Evolutionary conservation across 2,888 invertebrate genomes (phyloP), one percentile per base, ranked within the genome.

Genomic region (Rhyacophila evoluta): DNA sequence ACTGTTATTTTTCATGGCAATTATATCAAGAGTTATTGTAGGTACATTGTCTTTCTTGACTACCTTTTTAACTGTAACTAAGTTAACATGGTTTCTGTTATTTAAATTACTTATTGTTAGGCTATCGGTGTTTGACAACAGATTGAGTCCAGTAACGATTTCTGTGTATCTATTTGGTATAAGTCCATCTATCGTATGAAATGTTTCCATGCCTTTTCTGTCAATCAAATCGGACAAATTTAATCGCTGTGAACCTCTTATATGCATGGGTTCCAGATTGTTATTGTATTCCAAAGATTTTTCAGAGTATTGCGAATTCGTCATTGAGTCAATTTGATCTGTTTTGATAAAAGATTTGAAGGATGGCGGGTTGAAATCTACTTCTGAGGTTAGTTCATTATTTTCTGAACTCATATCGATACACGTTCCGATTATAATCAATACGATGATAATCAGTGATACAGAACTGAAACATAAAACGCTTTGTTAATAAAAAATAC

Each of bases 401-500:
- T 8, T 12, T 3, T 78, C 72, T n/a, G 67, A 74, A 71, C 87
- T 86, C 3, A 89, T 83, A 82, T 91, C 91, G 39, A 90, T 85
- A 2, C 87, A 72, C 0, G 91, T 91, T 0, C 91, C 91, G 29
- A 87, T 83, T 2, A 87, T 79, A 0, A 87, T 85, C 15, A 90
- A 79, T 0, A 86, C 41, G 0, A 86, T 41, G 0, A 89, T 84
- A 5, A 87, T 69, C 15, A 85, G 69, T 36, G 83, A 83, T 0
- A 83, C 75, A 5, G 70, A 79, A 25, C 83, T 83, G 71, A 11
- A 79, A n/a, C n/a, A n/a, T n/a, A n/a, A n/a, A n/a, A n/a, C n/a
- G n/a, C n/a, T n/a, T n/a, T n/a, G n/a, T n/a, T n/a, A n/a, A n/a
- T n/a, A n/a, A n/a, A n/a, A n/a, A n/a, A n/a, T n/a, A n/a, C n/a